A percentile compares a stretch with the other conserved stretches of the same genome.
These are phyloP conservation scores for Taurulus bubalis DNA, from an alignment of 2,113 vertebrate species.

Conservation along the genomic window DNA sequence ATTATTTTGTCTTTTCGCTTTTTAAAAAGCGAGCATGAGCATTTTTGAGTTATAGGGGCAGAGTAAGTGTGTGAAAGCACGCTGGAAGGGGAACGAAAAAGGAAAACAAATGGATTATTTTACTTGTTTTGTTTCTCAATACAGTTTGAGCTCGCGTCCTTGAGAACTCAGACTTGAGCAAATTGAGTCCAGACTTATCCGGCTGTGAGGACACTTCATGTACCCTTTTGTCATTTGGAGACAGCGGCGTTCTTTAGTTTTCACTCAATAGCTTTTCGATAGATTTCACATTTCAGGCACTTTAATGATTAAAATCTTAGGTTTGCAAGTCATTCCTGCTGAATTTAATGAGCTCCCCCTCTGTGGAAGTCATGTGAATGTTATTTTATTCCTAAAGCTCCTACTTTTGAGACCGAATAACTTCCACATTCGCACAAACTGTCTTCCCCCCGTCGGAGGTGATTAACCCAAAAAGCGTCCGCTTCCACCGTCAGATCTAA, in stretches of 20 bases:
- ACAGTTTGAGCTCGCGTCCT: not conserved
- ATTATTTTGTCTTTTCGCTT: constrained; percentile 25
- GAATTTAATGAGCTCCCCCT: constrained; percentile 2
- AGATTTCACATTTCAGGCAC: not conserved
- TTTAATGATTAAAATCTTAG: not conserved
- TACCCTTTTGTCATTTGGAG: not conserved
- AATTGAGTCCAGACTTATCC: not conserved
- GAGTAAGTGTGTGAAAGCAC: not conserved
- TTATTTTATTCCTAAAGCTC: not conserved
- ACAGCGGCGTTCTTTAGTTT: no score
- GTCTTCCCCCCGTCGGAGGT: not conserved
- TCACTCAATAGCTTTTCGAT: not conserved
- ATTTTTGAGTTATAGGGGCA: not conserved
- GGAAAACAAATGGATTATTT: not conserved
- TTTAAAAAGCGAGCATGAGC: not conserved
- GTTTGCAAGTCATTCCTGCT: not conserved
- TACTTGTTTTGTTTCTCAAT: not conserved
- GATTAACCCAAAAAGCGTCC: constrained; percentile 1
- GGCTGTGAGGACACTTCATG: not conserved
- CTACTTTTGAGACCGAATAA: constrained; percentile 1
- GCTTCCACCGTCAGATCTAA: not conserved
- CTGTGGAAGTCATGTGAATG: not conserved
- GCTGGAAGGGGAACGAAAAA: not conserved
- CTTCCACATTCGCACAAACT: not conserved
- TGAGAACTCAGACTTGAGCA: no score